These are phyloP conservation scores for Carcinoscorpius rotundicauda DNA, from an alignment of 1,140 invertebrate species.

Conservation along the genomic window DNA sequence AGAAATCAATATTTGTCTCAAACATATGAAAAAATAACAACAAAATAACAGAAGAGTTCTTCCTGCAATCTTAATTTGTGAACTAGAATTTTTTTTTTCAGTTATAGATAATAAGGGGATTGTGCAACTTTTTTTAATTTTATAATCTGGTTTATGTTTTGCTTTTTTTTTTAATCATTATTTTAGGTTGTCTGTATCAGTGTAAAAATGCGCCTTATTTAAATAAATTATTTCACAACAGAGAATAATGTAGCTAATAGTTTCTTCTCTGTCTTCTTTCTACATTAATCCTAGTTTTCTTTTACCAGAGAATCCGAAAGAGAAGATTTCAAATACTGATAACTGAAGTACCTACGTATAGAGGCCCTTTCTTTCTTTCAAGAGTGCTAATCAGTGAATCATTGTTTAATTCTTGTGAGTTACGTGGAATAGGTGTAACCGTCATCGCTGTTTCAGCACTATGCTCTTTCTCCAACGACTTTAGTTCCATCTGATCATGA, in stretches of 20 bases:
- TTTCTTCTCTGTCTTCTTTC: slow-evolving; percentile 20
- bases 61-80: too few relatives aligned
- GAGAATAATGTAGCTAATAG: slow-evolving; percentile 15
- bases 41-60: too few relatives aligned
- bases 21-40: slow-evolving; percentile 1
- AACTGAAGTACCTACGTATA: slow-evolving; percentile 50
- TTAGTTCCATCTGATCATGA: slow-evolving; percentile 93
- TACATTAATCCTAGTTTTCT: neutral
- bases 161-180: too few relatives aligned
- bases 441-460: slow-evolving; percentile 20
- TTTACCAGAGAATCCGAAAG: neutral
- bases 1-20: neutral
- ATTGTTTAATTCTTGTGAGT: slow-evolving; percentile 42
- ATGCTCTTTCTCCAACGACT: slow-evolving; percentile 44
- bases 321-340: neutral
- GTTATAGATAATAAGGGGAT: too few relatives aligned
- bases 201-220: too few relatives aligned
- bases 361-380: slow-evolving; percentile 50
- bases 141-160: too few relatives aligned
- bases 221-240: slow-evolving; percentile 6
- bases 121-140: too few relatives aligned
- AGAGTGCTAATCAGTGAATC: slow-evolving; percentile 57
- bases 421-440: slow-evolving; percentile 24
- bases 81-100: too few relatives aligned
- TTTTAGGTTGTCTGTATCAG: too few relatives aligned